Evolutionary conservation across 1,140 invertebrate species (phyloP).

Genomic region (Drosophila ambigua): DNA sequence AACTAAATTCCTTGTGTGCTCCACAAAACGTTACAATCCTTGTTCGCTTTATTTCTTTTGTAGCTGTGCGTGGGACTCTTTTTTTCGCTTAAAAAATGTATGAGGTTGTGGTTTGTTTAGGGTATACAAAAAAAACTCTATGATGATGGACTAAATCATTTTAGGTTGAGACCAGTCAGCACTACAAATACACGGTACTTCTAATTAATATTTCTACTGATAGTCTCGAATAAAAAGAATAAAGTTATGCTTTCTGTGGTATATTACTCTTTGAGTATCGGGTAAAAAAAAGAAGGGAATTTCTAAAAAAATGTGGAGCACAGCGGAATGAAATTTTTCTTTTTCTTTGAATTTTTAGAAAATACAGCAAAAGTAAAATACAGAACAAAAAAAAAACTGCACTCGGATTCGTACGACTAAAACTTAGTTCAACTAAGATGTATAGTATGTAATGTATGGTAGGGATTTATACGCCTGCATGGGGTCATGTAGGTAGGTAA

Average conservation of each 20-base stretch:
- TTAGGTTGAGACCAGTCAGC: too few relatives aligned
- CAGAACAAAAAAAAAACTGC: constrained; percentile 1
- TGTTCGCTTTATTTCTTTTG: too few relatives aligned
- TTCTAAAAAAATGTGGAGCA: neutral
- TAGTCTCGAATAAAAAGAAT: too few relatives aligned
- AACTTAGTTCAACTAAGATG: constrained; percentile 66
- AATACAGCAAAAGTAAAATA: constrained; percentile 2
- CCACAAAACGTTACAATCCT: constrained; percentile 5
- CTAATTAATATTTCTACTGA: too few relatives aligned
- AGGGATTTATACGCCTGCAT: too few relatives aligned
- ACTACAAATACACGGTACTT: neutral
- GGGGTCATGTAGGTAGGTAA: constrained; percentile 8
- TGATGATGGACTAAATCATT: too few relatives aligned
- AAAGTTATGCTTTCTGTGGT: too few relatives aligned
- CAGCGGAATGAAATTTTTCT: neutral
- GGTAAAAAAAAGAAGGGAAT: neutral
- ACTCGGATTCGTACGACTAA: constrained; percentile 24
- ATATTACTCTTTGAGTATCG: neutral
- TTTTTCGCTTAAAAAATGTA: neutral
- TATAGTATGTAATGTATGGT: constrained; percentile 19
- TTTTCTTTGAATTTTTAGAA: constrained; percentile 16
- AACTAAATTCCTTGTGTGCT: neutral
- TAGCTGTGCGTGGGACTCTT: too few relatives aligned
- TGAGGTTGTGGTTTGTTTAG: too few relatives aligned
- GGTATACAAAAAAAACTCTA: too few relatives aligned